phyloP scores from a whole-genome alignment of 2,797 vertebrate genomes.

The Pipistrellus pipistrellus region DNA sequence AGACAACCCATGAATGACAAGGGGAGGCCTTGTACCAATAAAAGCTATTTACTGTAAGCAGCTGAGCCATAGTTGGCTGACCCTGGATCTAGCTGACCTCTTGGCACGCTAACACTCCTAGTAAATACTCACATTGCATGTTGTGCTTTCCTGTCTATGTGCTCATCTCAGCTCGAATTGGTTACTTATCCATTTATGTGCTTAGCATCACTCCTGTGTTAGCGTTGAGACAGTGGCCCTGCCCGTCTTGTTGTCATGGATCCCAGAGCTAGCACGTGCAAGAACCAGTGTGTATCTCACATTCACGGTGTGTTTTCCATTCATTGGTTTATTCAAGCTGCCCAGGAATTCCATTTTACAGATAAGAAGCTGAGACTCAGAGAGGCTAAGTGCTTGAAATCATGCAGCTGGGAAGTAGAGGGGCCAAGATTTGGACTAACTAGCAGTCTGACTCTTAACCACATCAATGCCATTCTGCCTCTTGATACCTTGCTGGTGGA shows the following conservation, averaged over 20 bases:
- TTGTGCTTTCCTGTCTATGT: not conserved
- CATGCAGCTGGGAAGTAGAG: not conserved
- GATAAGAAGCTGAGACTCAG: not conserved
- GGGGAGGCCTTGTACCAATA: not conserved
- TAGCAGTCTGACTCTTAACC: not conserved
- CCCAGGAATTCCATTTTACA: not conserved
- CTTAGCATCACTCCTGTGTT: not conserved
- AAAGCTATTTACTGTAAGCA: not conserved
- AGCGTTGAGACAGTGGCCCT: not conserved
- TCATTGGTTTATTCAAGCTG: not conserved
- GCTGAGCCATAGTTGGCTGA: not conserved
- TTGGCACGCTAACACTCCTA: not conserved
- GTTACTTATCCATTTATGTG: constrained; percentile 47
- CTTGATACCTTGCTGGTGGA: not conserved
- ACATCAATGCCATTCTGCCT: not conserved
- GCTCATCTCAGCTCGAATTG: not conserved
- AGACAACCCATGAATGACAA: not conserved
- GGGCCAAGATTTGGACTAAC: not conserved
- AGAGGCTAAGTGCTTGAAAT: not conserved
- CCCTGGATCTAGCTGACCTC: not conserved
- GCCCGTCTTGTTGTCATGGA: not conserved
- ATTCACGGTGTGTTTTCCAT: not conserved
- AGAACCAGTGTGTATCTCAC: accelerated
- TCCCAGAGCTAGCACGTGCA: not conserved
- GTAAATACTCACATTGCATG: not conserved